Evolutionary conservation across 2,888 invertebrate species (phyloP).

Genomic region (Metopia argyrocephala): DNA sequence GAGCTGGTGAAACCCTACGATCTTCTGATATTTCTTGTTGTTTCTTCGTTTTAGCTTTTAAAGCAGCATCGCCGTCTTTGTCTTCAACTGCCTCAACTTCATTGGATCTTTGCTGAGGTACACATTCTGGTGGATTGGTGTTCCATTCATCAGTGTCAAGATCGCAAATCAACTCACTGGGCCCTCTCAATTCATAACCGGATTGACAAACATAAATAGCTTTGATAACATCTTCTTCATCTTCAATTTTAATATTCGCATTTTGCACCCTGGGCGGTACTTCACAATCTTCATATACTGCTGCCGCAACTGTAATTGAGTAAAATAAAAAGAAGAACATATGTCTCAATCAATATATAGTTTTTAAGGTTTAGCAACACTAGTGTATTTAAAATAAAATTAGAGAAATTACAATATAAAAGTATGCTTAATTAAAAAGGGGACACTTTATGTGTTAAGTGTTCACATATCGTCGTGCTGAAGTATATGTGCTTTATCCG

Average conservation of each 20-base stretch:
- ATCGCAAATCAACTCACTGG: slow-evolving; percentile 72
- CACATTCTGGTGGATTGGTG: slow-evolving; percentile 74
- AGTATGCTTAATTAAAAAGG: too few relatives aligned
- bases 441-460: too few relatives aligned
- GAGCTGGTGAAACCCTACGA: slow-evolving; percentile 69
- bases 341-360: too few relatives aligned
- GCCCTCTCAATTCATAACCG: slow-evolving; percentile 74
- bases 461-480: too few relatives aligned
- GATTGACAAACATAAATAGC: slow-evolving; percentile 74
- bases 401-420: too few relatives aligned
- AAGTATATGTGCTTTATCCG: too few relatives aligned
- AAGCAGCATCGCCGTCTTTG: slow-evolving; percentile 18
- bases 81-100: slow-evolving; percentile 62
- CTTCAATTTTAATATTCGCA: slow-evolving; percentile 69
- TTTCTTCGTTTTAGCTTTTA: slow-evolving; percentile 68
- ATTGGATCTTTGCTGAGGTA: slow-evolving; percentile 60
- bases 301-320: slow-evolving; percentile 61
- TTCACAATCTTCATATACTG: slow-evolving; percentile 74
- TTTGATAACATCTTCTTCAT: slow-evolving; percentile 73
- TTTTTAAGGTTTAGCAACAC: too few relatives aligned
- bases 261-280: slow-evolving; percentile 73
- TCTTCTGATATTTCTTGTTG: slow-evolving; percentile 73
- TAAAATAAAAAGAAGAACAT: too few relatives aligned
- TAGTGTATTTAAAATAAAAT: too few relatives aligned
- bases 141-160: slow-evolving; percentile 76